Evolutionary conservation across 1,140 invertebrate genomes (phyloP).

Genomic region (Sesamia nonagrioides): DNA sequence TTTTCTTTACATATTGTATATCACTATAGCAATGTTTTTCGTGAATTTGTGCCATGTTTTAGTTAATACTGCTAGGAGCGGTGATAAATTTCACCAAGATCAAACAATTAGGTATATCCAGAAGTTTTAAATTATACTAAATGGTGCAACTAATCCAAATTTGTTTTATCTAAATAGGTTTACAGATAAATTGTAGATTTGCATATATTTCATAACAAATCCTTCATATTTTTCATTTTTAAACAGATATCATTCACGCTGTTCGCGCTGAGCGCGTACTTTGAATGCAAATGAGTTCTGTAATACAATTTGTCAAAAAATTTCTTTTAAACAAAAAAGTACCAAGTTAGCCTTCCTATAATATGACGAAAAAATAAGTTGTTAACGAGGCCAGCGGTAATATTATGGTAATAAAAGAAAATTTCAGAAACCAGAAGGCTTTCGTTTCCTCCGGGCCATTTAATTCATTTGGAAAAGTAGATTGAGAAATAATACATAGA

Average conservation of each 20-base stretch:
- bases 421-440: not conserved
- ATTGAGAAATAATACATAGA: no score
- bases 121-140: no score
- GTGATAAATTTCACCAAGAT: no score
- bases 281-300: slow-evolving; percentile 63
- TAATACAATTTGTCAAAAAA: slow-evolving; percentile 67
- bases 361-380: slow-evolving; percentile 54
- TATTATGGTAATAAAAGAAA: slow-evolving; percentile 28
- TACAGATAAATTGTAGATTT: no score
- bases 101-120: no score
- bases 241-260: slow-evolving; percentile 56
- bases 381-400: slow-evolving; percentile 51
- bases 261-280: slow-evolving; percentile 52
- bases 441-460: not conserved
- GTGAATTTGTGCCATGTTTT: no score
- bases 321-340: slow-evolving; percentile 61
- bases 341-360: slow-evolving; percentile 43
- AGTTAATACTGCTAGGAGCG: no score
- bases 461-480: not conserved
- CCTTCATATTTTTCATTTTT: slow-evolving; percentile 27
- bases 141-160: no score
- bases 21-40: no score
- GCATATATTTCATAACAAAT: slow-evolving; percentile 52
- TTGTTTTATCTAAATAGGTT: no score
- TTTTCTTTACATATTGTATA: no score